These are phyloP conservation scores for Drosophila persimilis DNA, from an alignment of 1,140 invertebrate genomes.

Conservation along the genomic window DNA sequence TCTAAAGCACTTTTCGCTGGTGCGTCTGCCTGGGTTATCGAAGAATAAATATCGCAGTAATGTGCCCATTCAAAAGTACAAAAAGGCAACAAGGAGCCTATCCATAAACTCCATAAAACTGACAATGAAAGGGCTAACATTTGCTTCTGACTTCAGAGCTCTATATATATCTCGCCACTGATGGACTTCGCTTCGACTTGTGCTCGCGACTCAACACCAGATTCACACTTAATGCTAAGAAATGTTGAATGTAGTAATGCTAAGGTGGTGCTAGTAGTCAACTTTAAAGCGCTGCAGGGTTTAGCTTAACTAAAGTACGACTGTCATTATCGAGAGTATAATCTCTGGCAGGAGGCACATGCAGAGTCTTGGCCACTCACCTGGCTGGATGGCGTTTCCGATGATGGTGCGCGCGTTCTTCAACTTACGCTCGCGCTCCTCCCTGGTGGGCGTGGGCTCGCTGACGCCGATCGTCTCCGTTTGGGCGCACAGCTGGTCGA, in stretches of 20 bases:
- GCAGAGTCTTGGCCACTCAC: slow-evolving; percentile 54
- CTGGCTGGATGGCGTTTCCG: slow-evolving; percentile 84
- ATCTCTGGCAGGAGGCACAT: slow-evolving; percentile 15
- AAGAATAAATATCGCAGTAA: too few species aligned
- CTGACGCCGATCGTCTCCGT: slow-evolving; percentile 77
- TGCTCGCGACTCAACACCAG: background rate
- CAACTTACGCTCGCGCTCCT: slow-evolving; percentile 84
- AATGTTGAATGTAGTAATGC: slow-evolving; percentile 12
- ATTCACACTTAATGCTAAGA: slow-evolving; percentile 20
- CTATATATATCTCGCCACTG: too few species aligned
- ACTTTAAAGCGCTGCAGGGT: slow-evolving; percentile 66
- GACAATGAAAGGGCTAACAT: too few species aligned
- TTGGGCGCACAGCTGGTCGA: slow-evolving; percentile 82
- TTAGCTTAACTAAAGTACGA: slow-evolving; percentile 59
- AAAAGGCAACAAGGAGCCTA: background rate
- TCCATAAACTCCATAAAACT: background rate
- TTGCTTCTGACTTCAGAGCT: too few species aligned
- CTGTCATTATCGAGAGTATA: slow-evolving; percentile 38
- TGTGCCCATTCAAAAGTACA: background rate
- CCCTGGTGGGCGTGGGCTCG: slow-evolving; percentile 45
- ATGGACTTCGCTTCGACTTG: slow-evolving; percentile 15
- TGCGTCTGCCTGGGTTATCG: too few species aligned
- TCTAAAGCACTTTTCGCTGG: too few species aligned
- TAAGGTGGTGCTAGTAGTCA: slow-evolving; percentile 63
- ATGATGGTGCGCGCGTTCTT: slow-evolving; percentile 85